Evolutionary conservation across 2,797 vertebrate genomes (phyloP).

Genomic region (Synaphobranchus kaupii): DNA sequence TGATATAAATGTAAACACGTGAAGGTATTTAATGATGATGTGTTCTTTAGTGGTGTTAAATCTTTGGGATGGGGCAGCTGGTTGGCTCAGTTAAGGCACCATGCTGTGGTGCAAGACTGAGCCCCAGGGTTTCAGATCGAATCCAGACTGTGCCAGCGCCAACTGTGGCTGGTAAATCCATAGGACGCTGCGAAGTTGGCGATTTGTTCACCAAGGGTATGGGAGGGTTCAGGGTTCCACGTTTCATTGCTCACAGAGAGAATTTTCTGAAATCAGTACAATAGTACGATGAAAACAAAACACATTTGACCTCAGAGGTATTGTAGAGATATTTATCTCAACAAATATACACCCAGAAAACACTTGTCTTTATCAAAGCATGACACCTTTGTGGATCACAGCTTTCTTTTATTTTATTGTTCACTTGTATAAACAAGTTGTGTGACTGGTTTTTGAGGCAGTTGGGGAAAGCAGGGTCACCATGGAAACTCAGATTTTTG

Average conservation of each 20-base stretch:
- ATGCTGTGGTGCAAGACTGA: too few relatives aligned
- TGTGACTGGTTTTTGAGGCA: constrained; percentile 7
- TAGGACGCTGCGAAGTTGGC: too few relatives aligned
- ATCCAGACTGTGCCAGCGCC: too few relatives aligned
- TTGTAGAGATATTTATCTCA: background rate
- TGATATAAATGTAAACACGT: background rate
- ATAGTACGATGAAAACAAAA: background rate
- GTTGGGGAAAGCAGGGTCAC: background rate
- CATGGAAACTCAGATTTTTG: background rate
- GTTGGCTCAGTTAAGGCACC: too few relatives aligned
- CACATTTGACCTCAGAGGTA: background rate
- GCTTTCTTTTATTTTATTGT: background rate
- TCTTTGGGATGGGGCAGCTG: background rate
- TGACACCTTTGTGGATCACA: background rate
- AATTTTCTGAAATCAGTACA: background rate
- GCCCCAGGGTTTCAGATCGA: too few relatives aligned
- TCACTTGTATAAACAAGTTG: constrained; percentile 6
- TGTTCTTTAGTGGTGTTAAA: background rate
- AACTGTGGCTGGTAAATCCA: too few relatives aligned
- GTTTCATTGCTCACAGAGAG: background rate
- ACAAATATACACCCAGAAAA: background rate
- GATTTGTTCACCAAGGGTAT: too few relatives aligned
- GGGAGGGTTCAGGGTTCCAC: background rate
- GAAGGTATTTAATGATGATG: background rate
- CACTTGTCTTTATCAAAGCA: background rate